phyloP scores from a whole-genome alignment of 2,797 vertebrate species.

The Eleutherodactylus coqui region DNA sequence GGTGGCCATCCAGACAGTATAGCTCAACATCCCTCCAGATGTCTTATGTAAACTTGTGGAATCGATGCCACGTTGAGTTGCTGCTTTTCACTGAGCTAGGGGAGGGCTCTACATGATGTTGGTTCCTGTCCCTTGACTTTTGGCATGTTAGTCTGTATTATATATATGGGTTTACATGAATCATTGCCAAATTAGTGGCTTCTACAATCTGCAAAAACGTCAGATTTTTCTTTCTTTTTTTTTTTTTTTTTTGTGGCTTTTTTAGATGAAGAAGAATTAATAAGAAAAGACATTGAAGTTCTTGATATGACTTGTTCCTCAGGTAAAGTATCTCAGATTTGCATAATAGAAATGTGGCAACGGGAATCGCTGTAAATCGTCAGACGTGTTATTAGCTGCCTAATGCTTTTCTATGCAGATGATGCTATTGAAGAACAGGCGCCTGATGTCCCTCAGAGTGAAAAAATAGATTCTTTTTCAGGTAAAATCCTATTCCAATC shows the following conservation, averaged over 20 bases:
- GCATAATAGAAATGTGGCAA: no score
- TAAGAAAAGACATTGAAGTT: background rate
- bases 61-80: no score
- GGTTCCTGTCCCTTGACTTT: no score
- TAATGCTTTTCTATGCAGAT: background rate
- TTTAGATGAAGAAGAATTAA: background rate
- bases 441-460: background rate
- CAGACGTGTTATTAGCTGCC: background rate
- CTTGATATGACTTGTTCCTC: background rate
- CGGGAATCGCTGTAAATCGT: background rate
- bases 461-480: background rate
- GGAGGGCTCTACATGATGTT: no score
- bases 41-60: no score
- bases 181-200: background rate
- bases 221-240: no score
- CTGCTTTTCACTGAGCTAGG: no score
- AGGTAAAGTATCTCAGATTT: background rate
- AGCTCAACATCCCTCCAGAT: no score
- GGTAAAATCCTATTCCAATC: background rate
- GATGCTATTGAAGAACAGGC: background rate
- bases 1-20: no score
- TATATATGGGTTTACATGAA: no score
- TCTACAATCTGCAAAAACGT: background rate
- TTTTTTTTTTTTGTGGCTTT: background rate
- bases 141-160: no score